Base-by-base conservation (phyloP, 1,140 invertebrate genomes). In the Diabrotica virgifera region DNA sequence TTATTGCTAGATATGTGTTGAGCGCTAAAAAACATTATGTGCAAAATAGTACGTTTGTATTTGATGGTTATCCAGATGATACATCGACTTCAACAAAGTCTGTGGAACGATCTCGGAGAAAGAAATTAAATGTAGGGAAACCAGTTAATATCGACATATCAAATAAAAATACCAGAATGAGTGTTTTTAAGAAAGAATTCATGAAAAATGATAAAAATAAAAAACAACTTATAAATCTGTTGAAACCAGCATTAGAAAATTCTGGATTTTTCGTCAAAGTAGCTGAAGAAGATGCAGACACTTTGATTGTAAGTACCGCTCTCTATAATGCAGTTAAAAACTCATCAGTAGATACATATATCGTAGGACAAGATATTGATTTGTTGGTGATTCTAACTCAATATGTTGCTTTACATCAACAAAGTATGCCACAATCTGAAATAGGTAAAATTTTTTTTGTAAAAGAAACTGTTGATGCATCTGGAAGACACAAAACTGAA, bases 281-380 rank as follows among this genome's bases (percentile, higher is more conserved):
- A 73, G 72, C 74, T 71, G 6, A 65, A 61, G 71, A 74, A 62
- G 70, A 76, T 67, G 72, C 71, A 63, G 70, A 76, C 71, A 63
- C 66, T 7, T 14, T 76, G 5, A 77, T 76, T 36, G 66, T 77
- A 70, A 65, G 66, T 66, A 76, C 73, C 64, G 75, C 76, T 68
- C 71, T 74, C 63, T 68, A 78, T 50, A 56, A 74, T 70, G 70
- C 69, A 10, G 68, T 64, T 55, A 14, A 12, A 24, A 60, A 64
- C 65, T 66, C 71, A 66, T n/a, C n/a, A n/a, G n/a, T n/a, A n/a
- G n/a, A n/a, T n/a, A n/a, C n/a, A n/a, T n/a, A n/a, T n/a, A n/a
- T n/a, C n/a, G n/a, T n/a, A n/a, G n/a, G n/a, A n/a, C n/a, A n/a
- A n/a, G n/a, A n/a, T n/a, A n/a, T n/a, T n/a, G 68, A 66, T 68